A percentile compares a stretch with the other conserved stretches of the same genome.
Evolutionary conservation across 2,888 invertebrate species (phyloP).

Genomic region (Epiblema foenella): DNA sequence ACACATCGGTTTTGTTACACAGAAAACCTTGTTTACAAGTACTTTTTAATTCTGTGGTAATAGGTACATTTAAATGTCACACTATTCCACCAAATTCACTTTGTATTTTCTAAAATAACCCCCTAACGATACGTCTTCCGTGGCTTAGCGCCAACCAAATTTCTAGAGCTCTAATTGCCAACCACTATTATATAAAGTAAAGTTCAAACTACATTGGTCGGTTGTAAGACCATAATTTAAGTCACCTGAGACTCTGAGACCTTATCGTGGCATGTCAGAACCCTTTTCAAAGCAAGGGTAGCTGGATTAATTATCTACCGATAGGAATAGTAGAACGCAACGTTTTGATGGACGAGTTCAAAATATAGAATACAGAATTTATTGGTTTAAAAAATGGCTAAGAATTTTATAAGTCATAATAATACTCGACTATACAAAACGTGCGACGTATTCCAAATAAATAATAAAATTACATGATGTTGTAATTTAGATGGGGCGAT

Average conservation of each 20-base stretch:
- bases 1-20: no score
- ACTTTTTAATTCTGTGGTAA: no score
- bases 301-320: conserved; percentile 39
- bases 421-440: no score
- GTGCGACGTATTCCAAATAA: no score
- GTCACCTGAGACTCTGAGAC: conserved; percentile 44
- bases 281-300: conserved; percentile 41
- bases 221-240: conserved; percentile 40
- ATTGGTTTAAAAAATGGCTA: no score
- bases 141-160: conserved; percentile 13
- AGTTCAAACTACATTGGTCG: conserved; percentile 6
- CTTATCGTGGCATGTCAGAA: conserved; percentile 39
- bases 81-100: conserved; percentile 36
- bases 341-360: conserved; percentile 33
- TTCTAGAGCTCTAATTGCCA: background rate
- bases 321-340: conserved; percentile 41
- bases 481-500: no score
- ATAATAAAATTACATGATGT: no score
- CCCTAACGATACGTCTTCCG: background rate
- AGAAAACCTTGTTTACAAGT: no score
- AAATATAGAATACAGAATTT: no score
- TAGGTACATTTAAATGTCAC: conserved; percentile 11
- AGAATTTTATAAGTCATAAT: no score
- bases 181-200: no score
- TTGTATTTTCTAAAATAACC: conserved; percentile 34